Evolutionary conservation across 2,113 vertebrate species (phyloP), one percentile per base, ranked within the genome.

Genomic region (Pan paniscus): DNA sequence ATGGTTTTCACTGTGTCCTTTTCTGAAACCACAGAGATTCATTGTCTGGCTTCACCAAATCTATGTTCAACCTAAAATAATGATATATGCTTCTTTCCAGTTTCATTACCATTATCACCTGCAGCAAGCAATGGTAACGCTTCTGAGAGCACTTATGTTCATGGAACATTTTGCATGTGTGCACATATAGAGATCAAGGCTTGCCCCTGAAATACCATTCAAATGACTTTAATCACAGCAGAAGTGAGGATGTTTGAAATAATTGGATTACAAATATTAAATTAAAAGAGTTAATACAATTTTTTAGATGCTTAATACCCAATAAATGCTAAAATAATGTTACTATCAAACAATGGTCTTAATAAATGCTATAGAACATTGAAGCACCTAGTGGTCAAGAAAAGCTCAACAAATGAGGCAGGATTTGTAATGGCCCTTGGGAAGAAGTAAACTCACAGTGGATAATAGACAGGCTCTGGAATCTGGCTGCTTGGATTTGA

Each of bases 61-160:
- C 67, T 72, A 61, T 23, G 57, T 86, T 95, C 70, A 93, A 97
- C 96, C 38, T 64, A 32, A 84, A 82, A 88, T 48, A 12, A 72
- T 68, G 38, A 76, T 20, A 43, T 40, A 40, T 64, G 5, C 32
- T 55, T 46, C 3, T 46, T 43, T 38, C 64, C 43, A 75, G 46
- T 64, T 30, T 55, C 16, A 11, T 72, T 61, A 48, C 7, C 48
- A 11, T 70, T 68, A 40, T 48, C 11, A 80, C 35, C 25, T 52
- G 27, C 38, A 81, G 52, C n/a, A 68, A 75, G 55, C 30, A 6
- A n/a, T 27, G 23, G 2, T 3, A 22, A 38, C 57, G 35, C 4
- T 91, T 93, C 32, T 30, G 10, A 57, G 8, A 86, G 40, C 23
- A 16, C 9, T 89, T 68, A 43, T 20, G 35, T 78, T 80, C 90